Evolutionary conservation across 2,797 vertebrate species (phyloP), one percentile per base, ranked within the genome.

Genomic region (Alcedo quadribrachys): DNA sequence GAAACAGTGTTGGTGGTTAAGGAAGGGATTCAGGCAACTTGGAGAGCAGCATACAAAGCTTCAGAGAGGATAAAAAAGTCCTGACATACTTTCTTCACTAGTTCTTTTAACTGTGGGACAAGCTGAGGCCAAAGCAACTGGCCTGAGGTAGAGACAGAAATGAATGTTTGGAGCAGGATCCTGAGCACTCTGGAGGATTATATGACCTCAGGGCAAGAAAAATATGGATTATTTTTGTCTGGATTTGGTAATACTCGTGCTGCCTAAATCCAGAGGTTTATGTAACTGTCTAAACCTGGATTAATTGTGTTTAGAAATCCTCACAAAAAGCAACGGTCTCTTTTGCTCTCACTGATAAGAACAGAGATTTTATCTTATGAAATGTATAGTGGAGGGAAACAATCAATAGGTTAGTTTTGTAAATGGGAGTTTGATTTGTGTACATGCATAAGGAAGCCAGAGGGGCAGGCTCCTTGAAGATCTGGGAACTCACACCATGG

Each of bases 221-320:
- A 74, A 43, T 30, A 15, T 0, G 0, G 68, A 95, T 94, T 94
- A 92, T 85, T 91, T 92, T 91, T 92, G 78, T 70, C 81, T 88
- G 61, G 61, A 70, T 57, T 53, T 95, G 48, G 81, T 92, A 90
- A 94, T 74, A 69, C 79, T 65, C 21, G 1, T 37, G 42, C 68
- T 82, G 65, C 53, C 54, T 82, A 92, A 93, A 89, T 87, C 81
- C 68, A 77, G 84, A 80, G 61, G 33, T 87, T 94, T 95, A 87
- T 40, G 54, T 92, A 94, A 95, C 83, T 70, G 7, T 43, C 50
- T 93, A 94, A 95, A 87, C 8, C 46, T 76, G 67, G 92, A 93
- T 93, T 93, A 95, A 77, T 14, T 83, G 40, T 88, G 50, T 48
- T 85, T 69, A 69, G 85, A 95, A 95, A 92, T 93, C 61, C 53